phyloP scores from a whole-genome alignment of 1,140 invertebrate species.

The Diuraphis noxia region DNA sequence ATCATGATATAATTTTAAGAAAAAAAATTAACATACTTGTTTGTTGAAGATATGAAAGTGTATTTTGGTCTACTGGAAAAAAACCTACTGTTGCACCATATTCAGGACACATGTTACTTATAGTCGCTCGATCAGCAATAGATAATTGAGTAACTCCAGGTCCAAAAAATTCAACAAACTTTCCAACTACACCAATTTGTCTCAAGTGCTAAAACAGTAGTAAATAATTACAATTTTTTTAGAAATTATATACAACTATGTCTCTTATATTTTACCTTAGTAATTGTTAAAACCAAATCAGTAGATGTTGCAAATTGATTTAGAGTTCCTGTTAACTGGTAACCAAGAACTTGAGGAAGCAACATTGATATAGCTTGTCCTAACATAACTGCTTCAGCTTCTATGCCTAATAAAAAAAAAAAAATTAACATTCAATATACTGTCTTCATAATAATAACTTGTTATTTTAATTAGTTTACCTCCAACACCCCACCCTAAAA shows the following conservation, averaged over 20 bases:
- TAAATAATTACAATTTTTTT: not conserved
- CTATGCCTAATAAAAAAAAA: slow-evolving; percentile 66
- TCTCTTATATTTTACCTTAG: slow-evolving; percentile 73
- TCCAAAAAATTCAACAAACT: slow-evolving; percentile 98
- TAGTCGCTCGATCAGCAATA: slow-evolving; percentile 92
- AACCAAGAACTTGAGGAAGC: slow-evolving; percentile 93
- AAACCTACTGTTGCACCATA: slow-evolving; percentile 96
- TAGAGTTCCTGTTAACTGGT: slow-evolving; percentile 81
- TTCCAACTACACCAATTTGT: slow-evolving; percentile 93
- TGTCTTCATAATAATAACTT: not conserved
- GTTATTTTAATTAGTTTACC: slow-evolving; percentile 59
- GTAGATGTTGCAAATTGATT: slow-evolving; percentile 90
- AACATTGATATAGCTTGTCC: slow-evolving; percentile 97
- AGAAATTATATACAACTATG: not conserved
- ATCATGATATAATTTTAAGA: not conserved
- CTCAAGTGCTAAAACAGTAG: slow-evolving; percentile 75
- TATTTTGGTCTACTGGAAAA: slow-evolving; percentile 90
- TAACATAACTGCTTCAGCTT: slow-evolving; percentile 89
- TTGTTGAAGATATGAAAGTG: slow-evolving; percentile 82
- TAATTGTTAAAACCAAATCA: slow-evolving; percentile 96
- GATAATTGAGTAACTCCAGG: slow-evolving; percentile 86
- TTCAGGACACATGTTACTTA: slow-evolving; percentile 98
- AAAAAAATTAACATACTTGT: slow-evolving; percentile 71
- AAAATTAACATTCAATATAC: not conserved
- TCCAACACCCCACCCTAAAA: slow-evolving; percentile 78